Conservation (phyloP, 1,140 invertebrate species). For the Steinernema feltiae region DNA sequence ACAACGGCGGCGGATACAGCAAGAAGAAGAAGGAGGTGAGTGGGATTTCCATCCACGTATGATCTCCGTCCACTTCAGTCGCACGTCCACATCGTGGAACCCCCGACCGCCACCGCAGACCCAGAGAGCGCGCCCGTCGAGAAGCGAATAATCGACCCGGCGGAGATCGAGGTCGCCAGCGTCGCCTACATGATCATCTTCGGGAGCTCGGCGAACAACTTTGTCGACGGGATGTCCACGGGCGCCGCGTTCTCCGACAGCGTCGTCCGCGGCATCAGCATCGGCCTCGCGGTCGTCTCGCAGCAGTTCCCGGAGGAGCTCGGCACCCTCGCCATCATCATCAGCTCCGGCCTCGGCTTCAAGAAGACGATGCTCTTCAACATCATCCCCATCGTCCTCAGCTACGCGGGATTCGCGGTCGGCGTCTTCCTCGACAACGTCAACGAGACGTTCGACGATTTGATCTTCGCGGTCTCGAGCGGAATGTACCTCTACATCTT, state of each 20-base stretch:
- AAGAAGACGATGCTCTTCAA: slow-evolving; percentile 46
- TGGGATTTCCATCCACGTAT: slow-evolving; percentile 12
- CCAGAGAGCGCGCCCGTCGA: slow-evolving; percentile 43
- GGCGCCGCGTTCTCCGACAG: slow-evolving; percentile 68
- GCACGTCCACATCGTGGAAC: slow-evolving; percentile 12
- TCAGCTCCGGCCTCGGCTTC: slow-evolving; percentile 45
- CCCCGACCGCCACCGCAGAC: slow-evolving; percentile 6
- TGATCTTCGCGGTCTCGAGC: slow-evolving; percentile 51
- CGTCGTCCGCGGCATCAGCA: slow-evolving; percentile 65
- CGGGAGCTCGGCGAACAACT: slow-evolving; percentile 51
- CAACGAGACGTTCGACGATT: slow-evolving; percentile 45
- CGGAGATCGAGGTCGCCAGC: slow-evolving; percentile 38
- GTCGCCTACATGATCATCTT: slow-evolving; percentile 42
- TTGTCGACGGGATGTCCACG: slow-evolving; percentile 69
- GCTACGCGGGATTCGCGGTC: slow-evolving; percentile 31
- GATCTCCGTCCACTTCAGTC: slow-evolving; percentile 12
- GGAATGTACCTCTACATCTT: slow-evolving; percentile 56
- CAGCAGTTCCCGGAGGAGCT: slow-evolving; percentile 70
- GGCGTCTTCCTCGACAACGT: slow-evolving; percentile 50
- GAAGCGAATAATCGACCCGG: slow-evolving; percentile 47
- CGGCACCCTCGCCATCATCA: slow-evolving; percentile 53
- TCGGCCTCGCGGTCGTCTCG: slow-evolving; percentile 68
- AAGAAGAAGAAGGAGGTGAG: slow-evolving; percentile 24
- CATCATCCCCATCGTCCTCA: slow-evolving; percentile 44
- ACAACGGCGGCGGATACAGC: slow-evolving; percentile 12